These are phyloP conservation scores for Osmerus mordax DNA, from an alignment of 2,113 vertebrate genomes.

Conservation along the genomic window DNA sequence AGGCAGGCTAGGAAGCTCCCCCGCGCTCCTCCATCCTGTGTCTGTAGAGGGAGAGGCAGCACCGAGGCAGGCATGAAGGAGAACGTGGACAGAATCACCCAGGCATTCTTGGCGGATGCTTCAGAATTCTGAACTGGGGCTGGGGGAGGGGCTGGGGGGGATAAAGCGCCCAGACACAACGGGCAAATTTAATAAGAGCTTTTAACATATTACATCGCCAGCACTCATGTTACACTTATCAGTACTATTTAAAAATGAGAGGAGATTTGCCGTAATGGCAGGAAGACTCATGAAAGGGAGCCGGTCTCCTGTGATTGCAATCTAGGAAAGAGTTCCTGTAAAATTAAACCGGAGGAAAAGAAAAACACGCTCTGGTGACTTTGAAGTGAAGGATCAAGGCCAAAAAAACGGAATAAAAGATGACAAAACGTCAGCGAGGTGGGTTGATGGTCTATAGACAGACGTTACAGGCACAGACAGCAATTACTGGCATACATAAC, in stretches of 20 bases:
- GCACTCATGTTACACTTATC: constrained; percentile 67
- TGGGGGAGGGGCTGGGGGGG: not conserved
- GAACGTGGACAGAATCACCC: constrained; percentile 17
- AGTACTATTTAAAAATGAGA: constrained; percentile 61
- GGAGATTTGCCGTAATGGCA: constrained; percentile 58
- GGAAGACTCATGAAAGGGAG: constrained; percentile 58
- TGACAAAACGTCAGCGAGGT: constrained; percentile 63
- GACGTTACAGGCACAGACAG: constrained; percentile 64
- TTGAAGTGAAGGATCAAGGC: constrained; percentile 65
- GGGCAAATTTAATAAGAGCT: constrained; percentile 52
- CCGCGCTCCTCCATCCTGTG: not conserved
- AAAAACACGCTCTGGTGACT: constrained; percentile 53
- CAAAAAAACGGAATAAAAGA: constrained; percentile 65
- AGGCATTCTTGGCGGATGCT: constrained; percentile 11
- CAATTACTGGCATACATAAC: constrained; percentile 64
- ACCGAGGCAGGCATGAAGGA: not conserved
- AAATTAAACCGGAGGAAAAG: constrained; percentile 59
- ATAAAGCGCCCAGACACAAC: constrained; percentile 33
- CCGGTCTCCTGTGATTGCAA: constrained; percentile 59
- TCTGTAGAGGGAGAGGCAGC: not conserved
- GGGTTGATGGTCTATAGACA: constrained; percentile 61
- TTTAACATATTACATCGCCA: constrained; percentile 57
- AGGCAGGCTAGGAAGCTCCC: not conserved
- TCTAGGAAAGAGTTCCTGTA: constrained; percentile 66
- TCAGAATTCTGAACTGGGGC: constrained; percentile 11